These are phyloP conservation scores for Atlantisia rogersi DNA, from an alignment of 2,113 vertebrate genomes.

Conservation along the genomic window DNA sequence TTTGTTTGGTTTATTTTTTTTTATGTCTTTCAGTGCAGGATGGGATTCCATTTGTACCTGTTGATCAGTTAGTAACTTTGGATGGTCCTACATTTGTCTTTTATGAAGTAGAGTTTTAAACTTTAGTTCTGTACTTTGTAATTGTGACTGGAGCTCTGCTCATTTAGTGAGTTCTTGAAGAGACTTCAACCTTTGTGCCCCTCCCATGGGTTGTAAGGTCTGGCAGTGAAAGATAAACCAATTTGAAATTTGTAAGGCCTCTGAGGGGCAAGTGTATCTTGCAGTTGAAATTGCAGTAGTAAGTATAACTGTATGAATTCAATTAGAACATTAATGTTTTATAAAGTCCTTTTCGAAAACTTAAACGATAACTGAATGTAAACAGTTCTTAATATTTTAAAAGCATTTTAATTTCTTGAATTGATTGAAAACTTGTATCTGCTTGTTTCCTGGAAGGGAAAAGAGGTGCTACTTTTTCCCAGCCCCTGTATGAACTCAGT, in stretches of 20 bases:
- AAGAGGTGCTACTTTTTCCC: not conserved
- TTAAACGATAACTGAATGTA: not conserved
- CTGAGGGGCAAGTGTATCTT: not conserved
- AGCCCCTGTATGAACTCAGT: not conserved
- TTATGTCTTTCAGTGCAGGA: not conserved
- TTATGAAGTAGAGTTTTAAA: not conserved
- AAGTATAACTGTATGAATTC: not conserved
- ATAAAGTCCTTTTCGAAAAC: not conserved
- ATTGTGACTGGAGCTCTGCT: not conserved
- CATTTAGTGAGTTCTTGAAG: not conserved
- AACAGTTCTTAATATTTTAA: not conserved
- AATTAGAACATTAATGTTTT: not conserved
- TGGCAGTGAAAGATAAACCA: constrained; percentile 70
- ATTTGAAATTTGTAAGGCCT: not conserved
- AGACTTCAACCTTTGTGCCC: not conserved
- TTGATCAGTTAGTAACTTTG: not conserved
- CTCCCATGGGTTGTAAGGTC: constrained; percentile 25
- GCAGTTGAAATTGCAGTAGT: not conserved
- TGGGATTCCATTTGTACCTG: not conserved
- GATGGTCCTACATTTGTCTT: not conserved
- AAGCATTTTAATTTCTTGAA: not conserved
- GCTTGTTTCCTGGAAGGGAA: not conserved
- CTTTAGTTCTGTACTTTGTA: not conserved
- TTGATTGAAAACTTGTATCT: not conserved
- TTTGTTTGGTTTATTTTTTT: not conserved